Conservation (phyloP, 1,140 invertebrate genomes). For the Dufourea novaeangliae region DNA sequence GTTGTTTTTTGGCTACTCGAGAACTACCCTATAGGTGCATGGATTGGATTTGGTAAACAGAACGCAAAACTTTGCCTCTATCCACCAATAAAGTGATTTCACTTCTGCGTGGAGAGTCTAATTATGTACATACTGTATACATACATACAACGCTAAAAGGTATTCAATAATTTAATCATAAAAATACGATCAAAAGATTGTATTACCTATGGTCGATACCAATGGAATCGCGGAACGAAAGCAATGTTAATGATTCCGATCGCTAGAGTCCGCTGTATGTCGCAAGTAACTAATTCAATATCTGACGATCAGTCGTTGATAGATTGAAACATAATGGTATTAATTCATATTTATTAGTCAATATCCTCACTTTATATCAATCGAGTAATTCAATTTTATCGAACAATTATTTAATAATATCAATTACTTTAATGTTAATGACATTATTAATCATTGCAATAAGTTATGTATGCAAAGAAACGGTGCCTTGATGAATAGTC, state of each 20-base stretch:
- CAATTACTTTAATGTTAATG: not conserved
- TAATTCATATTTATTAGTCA: not conserved
- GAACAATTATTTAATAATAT: not conserved
- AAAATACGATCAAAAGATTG: no score
- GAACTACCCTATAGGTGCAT: slow-evolving; percentile 46
- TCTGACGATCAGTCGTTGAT: not conserved
- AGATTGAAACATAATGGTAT: not conserved
- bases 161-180: not conserved
- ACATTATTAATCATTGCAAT: not conserved
- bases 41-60: slow-evolving; percentile 47
- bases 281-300: not conserved
- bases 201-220: slow-evolving; percentile 22
- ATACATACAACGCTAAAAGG: not conserved
- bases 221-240: not conserved
- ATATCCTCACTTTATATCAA: not conserved
- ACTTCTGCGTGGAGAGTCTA: no score
- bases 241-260: not conserved
- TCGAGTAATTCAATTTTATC: no score
- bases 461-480: not conserved
- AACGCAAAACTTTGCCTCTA: slow-evolving; percentile 12
- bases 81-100: not conserved
- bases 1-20: slow-evolving; percentile 24
- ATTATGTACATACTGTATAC: not conserved
- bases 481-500: not conserved
- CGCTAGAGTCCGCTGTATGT: slow-evolving; percentile 16